Conservation (phyloP, 2,113 vertebrate genomes). For the Sterna hirundo region DNA sequence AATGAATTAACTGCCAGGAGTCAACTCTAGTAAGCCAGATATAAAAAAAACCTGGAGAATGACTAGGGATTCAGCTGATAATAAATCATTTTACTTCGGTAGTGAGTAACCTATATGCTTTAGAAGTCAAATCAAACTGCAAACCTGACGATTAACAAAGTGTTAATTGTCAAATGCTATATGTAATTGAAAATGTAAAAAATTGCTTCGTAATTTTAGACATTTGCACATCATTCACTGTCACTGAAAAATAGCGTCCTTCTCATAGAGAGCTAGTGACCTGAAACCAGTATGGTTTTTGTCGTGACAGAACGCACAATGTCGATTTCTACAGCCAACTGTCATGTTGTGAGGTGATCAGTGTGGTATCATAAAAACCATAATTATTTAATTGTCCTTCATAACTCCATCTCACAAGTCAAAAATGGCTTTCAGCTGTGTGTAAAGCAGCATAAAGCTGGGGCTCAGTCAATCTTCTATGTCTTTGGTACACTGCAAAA, state of each 20-base stretch:
- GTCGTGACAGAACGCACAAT: neutral
- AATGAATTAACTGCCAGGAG: conserved; percentile 39
- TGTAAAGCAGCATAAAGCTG: neutral
- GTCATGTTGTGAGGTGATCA: neutral
- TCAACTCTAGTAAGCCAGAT: conserved; percentile 3
- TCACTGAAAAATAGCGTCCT: conserved; percentile 21
- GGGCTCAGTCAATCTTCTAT: neutral
- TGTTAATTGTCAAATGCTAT: conserved; percentile 57
- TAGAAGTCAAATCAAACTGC: conserved; percentile 53
- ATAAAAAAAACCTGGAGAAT: conserved; percentile 6
- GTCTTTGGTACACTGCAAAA: neutral
- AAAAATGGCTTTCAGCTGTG: neutral
- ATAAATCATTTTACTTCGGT: conserved; percentile 48
- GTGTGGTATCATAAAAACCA: neutral
- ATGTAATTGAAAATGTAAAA: conserved; percentile 63
- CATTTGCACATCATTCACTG: conserved; percentile 41
- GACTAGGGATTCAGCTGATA: conserved; percentile 44
- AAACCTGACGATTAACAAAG: conserved; percentile 61
- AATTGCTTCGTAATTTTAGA: conserved; percentile 58
- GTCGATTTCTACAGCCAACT: neutral
- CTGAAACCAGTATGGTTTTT: neutral
- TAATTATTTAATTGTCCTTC: neutral
- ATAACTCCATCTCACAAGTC: neutral
- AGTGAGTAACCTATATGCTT: conserved; percentile 49
- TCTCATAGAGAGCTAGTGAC: neutral